phyloP scores from a whole-genome alignment of 2,113 vertebrate genomes.

The Bombycilla garrulus region DNA sequence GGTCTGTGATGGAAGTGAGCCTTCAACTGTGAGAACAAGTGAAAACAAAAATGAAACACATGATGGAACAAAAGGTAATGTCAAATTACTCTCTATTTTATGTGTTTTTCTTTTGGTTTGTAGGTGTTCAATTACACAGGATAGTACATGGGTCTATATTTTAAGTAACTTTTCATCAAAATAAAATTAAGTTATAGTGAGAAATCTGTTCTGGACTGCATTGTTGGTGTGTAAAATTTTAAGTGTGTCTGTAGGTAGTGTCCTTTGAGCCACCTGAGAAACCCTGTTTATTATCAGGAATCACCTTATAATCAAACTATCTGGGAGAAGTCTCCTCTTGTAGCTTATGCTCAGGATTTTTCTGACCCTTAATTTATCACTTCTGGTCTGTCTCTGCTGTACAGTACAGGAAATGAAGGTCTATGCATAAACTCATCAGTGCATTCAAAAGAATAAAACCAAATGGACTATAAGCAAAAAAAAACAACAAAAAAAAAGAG shows the following conservation, averaged over 20 bases:
- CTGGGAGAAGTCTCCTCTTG: not conserved
- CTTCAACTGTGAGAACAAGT: slow-evolving; percentile 64
- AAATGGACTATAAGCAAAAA: not conserved
- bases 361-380: not conserved
- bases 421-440: not conserved
- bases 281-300: not conserved
- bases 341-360: not conserved
- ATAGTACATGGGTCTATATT: not conserved
- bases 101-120: not conserved
- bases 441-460: not conserved
- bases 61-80: slow-evolving; percentile 78
- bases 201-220: not conserved
- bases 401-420: not conserved
- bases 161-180: not conserved
- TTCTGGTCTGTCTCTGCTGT: not conserved
- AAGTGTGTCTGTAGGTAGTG: not conserved
- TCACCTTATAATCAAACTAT: not conserved
- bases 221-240: not conserved
- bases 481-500: not conserved
- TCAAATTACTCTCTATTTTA: not conserved
- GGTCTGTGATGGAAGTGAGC: slow-evolving; percentile 72
- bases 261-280: not conserved
- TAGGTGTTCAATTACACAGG: not conserved
- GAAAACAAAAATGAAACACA: slow-evolving; percentile 70
- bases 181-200: not conserved